Percentiles rank a stretch among this genome's conserved stretches.
phyloP scores from a whole-genome alignment of 1,140 invertebrate genomes.

The Drosophila pallidifrons region DNA sequence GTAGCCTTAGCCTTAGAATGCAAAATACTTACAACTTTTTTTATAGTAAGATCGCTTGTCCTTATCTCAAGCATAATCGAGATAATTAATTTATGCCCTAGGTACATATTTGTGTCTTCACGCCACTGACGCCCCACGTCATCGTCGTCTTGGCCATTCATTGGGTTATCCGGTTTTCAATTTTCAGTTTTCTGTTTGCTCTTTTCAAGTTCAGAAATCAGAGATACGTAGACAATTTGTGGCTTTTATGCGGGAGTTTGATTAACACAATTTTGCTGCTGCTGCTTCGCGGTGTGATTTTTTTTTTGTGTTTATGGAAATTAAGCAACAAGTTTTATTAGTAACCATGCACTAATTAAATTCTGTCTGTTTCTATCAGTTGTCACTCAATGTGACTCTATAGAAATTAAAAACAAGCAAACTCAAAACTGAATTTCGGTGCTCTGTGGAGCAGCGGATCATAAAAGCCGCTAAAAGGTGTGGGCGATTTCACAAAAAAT shows the following conservation, averaged over 20 bases:
- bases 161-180: constrained; percentile 54
- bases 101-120: constrained; percentile 29
- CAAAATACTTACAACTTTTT: constrained; percentile 31
- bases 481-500: constrained; percentile 70
- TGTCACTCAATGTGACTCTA: constrained; percentile 56
- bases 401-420: constrained; percentile 36
- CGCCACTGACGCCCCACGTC: constrained; percentile 8
- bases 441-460: constrained; percentile 78
- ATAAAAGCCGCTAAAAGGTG: constrained; percentile 83
- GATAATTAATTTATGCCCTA: constrained; percentile 52
- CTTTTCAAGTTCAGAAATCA: constrained; percentile 65
- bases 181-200: constrained; percentile 23
- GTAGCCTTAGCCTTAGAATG: constrained; percentile 9
- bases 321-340: constrained; percentile 76
- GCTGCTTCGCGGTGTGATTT: constrained; percentile 13
- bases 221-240: constrained; percentile 48
- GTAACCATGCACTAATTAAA: constrained; percentile 83
- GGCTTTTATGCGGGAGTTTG: constrained; percentile 75
- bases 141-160: background rate
- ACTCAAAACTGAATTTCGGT: constrained; percentile 59
- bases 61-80: constrained; percentile 43
- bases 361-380: constrained; percentile 61
- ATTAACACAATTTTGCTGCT: constrained; percentile 66
- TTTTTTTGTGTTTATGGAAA: constrained; percentile 47
- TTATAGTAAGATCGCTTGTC: background rate